Base-by-base conservation (phyloP, 1,140 invertebrate species). In the Chironomus striatipennis region DNA sequence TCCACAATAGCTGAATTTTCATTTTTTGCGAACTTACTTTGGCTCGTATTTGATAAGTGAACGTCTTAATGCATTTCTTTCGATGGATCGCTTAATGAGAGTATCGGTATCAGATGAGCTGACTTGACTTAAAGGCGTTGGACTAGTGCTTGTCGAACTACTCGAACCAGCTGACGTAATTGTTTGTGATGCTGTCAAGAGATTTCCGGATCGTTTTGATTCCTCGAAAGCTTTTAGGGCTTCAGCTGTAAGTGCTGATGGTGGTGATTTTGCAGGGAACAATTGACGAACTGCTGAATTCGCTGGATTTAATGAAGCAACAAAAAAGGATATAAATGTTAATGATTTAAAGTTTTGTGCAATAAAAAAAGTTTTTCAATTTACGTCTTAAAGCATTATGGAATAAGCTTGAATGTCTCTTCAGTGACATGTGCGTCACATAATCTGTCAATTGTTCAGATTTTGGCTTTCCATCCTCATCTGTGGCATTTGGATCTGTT, bases 241-340 rank as follows among this genome's bases (percentile, higher is more conserved):
- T 76, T 90, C 89, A 0, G 87, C 84, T 7, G 89, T 90, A 4
- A 90, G 84, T 75, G 84, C 74, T 80, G 84, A 79, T 9, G 87
- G 88, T 0, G 85, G 85, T 0, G 87, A 87, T 18, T 85, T 84
- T 74, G 87, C 85, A 2, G 88, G 88, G 78, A 92, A 92, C 1
- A 91, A 82, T 78, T 91, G 90, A 24, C 90, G 84, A 10, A 91
- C 89, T 8, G 90, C 90, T 9, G 90, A 91, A 79, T 91, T 91
- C 5, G 90, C 65, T 70, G n/a, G 1, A 57, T 12, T 57, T 12
- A 12, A 12, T 57, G n/a, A 57, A 57, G 47, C 10, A 1, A 57
- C 7, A 57, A 3, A 67, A 70, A 18, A 20, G 18, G 47, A 57
- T 12, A 57, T 57, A 12, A 57, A 34, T 2, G 24, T 57, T n/a